These are phyloP conservation scores for Helogale parvula DNA, from an alignment of 2,113 vertebrate genomes.

Conservation along the genomic window DNA sequence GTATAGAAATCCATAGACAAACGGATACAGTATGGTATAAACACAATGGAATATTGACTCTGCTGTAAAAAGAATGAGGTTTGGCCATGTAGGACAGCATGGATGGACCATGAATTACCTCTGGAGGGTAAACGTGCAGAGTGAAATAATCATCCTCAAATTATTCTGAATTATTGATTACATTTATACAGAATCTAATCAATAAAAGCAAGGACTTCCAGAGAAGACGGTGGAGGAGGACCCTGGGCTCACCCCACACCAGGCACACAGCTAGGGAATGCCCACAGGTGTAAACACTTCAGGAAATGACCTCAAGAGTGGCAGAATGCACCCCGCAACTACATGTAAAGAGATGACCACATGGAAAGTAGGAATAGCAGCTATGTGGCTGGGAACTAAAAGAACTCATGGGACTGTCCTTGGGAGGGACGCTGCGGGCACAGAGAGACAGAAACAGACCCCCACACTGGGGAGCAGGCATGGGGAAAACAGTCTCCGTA, in stretches of 20 bases:
- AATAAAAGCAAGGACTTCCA: not conserved
- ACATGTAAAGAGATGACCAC: not conserved
- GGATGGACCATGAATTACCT: not conserved
- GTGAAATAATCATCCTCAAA: not conserved
- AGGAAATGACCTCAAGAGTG: not conserved
- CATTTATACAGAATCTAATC: not conserved
- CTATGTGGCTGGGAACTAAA: not conserved
- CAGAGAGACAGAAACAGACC: not conserved
- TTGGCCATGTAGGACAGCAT: not conserved
- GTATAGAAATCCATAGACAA: not conserved
- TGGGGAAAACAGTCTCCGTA: not conserved
- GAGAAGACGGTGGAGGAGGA: not conserved
- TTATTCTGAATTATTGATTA: too few relatives aligned
- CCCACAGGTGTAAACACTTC: not conserved
- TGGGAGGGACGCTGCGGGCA: not conserved
- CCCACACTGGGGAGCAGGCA: not conserved
- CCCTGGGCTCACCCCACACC: not conserved
- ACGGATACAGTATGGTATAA: accelerated
- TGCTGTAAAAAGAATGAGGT: not conserved
- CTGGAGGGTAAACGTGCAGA: not conserved
- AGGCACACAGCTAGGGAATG: not conserved
- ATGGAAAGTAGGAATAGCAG: not conserved
- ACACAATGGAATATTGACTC: not conserved
- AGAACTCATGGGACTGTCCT: accelerated
- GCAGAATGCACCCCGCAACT: not conserved